phyloP scores from a whole-genome alignment of 2,888 invertebrate species.

The Ochropacha duplaris region DNA sequence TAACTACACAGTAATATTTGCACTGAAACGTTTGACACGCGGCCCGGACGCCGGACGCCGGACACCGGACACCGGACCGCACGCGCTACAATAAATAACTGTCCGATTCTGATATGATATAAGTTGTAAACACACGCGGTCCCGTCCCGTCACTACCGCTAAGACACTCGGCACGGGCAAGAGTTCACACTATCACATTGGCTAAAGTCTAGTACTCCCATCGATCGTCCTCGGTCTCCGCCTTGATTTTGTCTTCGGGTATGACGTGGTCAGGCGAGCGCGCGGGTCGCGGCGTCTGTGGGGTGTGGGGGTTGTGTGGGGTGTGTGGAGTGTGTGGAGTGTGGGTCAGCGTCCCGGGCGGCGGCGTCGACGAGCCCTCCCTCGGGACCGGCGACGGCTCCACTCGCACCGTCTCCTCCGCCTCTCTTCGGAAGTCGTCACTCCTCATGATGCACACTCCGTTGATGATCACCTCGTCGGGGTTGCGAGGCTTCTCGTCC shows the following conservation, averaged over 20 bases:
- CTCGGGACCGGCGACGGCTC: conserved; percentile 89
- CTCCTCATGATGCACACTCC: conserved; percentile 96
- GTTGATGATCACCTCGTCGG: conserved; percentile 94
- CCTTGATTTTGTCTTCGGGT: conserved; percentile 81
- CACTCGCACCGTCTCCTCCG: conserved; percentile 88
- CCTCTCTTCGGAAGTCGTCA: conserved; percentile 86
- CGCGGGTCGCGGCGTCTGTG: conserved; percentile 42
- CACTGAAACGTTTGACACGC: conserved; percentile 46
- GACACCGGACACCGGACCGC: conserved; percentile 12
- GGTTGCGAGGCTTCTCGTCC: conserved; percentile 83
- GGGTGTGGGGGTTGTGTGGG: conserved; percentile 41
- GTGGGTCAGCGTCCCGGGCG: no score
- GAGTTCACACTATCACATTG: conserved; percentile 21
- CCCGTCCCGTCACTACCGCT: conserved; percentile 45
- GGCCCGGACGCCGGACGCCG: conserved; percentile 6
- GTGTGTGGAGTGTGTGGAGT: conserved; percentile 46
- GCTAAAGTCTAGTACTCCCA: conserved; percentile 81
- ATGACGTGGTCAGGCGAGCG: conserved; percentile 57
- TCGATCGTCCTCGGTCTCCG: conserved; percentile 84
- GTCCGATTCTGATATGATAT: conserved; percentile 34
- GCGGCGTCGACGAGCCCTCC: conserved; percentile 59
- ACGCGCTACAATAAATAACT: conserved; percentile 32
- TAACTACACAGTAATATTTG: conserved; percentile 57
- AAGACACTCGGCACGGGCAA: conserved; percentile 28
- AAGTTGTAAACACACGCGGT: conserved; percentile 35